Evolutionary conservation across 2,113 vertebrate species (phyloP), one percentile per base, ranked within the genome.

Genomic region (Clarias batrachus): DNA sequence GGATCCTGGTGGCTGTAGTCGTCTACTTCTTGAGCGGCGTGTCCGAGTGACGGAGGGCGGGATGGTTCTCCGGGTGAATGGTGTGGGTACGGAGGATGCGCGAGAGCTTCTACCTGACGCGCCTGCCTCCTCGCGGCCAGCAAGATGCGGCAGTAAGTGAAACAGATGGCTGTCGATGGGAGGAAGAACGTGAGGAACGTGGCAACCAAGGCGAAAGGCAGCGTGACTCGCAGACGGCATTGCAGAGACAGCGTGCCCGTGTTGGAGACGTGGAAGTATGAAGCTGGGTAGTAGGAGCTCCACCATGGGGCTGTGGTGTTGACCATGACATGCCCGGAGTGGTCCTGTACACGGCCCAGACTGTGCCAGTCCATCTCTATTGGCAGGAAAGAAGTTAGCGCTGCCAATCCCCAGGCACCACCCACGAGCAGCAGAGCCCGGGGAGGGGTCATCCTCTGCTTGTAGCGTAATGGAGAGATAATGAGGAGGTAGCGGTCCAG

Each of bases 401-500:
- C 97, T 0, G 98, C 97, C 89, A 98, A 84, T 1, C 93, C 96
- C 98, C 98, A 99, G 86, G 97, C 96, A 60, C 96, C 96, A 82
- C 95, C 92, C 56, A 99, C 95, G 21, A 99, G 95, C 7, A 95
- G 91, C 85, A 99, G 84, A 0, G 97, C 98, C 30, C 97, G 93
- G 66, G 94, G 91, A 1, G 96, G 94, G 2, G 97, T 99, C 98
- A 99, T 97, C 82, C 96, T 95, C 91, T 98, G 96, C 93, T 98
- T 98, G 96, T 99, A 99, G 37, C 95, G 94, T 85, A 99, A 94
- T 0, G 98, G 98, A 0, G 97, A 98, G 81, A 97, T 97, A 92
- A 99, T 99, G 91, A 99, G 96, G 91, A 99, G 94, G 93, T 98
- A 99, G 1, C 98, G 95, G 94, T 99, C 98, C 93, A 99, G 91